Conservation (phyloP, 1,140 invertebrate species). For the Drosophila subpulchrella region DNA sequence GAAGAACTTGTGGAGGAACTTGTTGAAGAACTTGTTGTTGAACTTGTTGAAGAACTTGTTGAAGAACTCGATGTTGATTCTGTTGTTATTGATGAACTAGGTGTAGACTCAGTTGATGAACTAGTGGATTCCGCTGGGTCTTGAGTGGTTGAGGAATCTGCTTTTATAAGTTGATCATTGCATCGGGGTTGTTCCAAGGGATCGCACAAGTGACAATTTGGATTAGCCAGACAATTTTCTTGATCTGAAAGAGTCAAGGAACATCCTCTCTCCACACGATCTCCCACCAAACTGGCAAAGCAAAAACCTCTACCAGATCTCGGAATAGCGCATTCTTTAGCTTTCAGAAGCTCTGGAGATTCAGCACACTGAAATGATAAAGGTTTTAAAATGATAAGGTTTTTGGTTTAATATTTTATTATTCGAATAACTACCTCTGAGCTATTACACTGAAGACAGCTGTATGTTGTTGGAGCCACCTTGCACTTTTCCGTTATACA, state of each 20-base stretch:
- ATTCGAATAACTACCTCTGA: slow-evolving; percentile 24
- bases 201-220: slow-evolving; percentile 64
- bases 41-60: slow-evolving; percentile 8
- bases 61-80: not conserved
- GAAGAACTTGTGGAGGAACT: slow-evolving; percentile 1
- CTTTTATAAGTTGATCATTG: slow-evolving; percentile 43
- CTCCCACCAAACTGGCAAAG: slow-evolving; percentile 36
- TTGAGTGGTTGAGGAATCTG: slow-evolving; percentile 14
- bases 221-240: slow-evolving; percentile 35
- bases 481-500: slow-evolving; percentile 66
- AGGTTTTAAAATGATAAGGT: not conserved
- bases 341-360: slow-evolving; percentile 21
- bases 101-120: slow-evolving; percentile 5
- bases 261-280: slow-evolving; percentile 61
- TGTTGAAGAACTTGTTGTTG: not conserved
- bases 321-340: slow-evolving; percentile 55
- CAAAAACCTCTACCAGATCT: slow-evolving; percentile 62
- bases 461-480: slow-evolving; percentile 15
- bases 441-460: slow-evolving; percentile 68
- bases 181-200: slow-evolving; percentile 53
- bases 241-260: slow-evolving; percentile 50
- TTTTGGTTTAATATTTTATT: not conserved
- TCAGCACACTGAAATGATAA: slow-evolving; percentile 30
- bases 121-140: slow-evolving; percentile 10
- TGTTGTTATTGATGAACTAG: slow-evolving; percentile 1